Evolutionary conservation across 2,888 invertebrate genomes (phyloP).

Genomic region (Elgonia sp.): DNA sequence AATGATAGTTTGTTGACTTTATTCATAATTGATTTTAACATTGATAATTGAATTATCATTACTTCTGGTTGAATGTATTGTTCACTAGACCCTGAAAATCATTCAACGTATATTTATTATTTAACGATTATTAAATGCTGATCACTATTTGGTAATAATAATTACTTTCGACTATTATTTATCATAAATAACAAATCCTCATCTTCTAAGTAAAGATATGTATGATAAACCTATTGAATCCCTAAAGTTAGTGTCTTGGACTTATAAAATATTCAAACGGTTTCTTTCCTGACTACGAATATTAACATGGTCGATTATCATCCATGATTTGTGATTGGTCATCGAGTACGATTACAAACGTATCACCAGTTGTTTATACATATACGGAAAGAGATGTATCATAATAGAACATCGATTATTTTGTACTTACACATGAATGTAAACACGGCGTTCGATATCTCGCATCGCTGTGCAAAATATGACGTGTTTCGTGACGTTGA

Average conservation of each 20-base stretch:
- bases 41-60: too few relatives aligned
- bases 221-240: background rate
- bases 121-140: too few relatives aligned
- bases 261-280: constrained; percentile 14
- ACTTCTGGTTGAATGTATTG: too few relatives aligned
- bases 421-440: constrained; percentile 61
- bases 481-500: constrained; percentile 75
- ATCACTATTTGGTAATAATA: too few relatives aligned
- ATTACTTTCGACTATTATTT: too few relatives aligned
- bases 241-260: background rate
- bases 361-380: constrained; percentile 17
- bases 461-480: constrained; percentile 69
- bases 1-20: too few relatives aligned
- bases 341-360: constrained; percentile 7
- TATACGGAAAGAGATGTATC: constrained; percentile 53
- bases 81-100: too few relatives aligned
- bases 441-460: constrained; percentile 71
- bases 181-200: too few relatives aligned
- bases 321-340: constrained; percentile 33
- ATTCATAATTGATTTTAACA: too few relatives aligned
- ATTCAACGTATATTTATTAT: too few relatives aligned
- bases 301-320: constrained; percentile 14
- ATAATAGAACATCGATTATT: constrained; percentile 66
- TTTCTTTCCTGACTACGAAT: constrained; percentile 35
- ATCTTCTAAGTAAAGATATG: too few relatives aligned